Percentiles rank a stretch among this genome's conserved stretches.
Evolutionary conservation across 2,888 invertebrate genomes (phyloP).

Genomic region (Adela reaumurella): DNA sequence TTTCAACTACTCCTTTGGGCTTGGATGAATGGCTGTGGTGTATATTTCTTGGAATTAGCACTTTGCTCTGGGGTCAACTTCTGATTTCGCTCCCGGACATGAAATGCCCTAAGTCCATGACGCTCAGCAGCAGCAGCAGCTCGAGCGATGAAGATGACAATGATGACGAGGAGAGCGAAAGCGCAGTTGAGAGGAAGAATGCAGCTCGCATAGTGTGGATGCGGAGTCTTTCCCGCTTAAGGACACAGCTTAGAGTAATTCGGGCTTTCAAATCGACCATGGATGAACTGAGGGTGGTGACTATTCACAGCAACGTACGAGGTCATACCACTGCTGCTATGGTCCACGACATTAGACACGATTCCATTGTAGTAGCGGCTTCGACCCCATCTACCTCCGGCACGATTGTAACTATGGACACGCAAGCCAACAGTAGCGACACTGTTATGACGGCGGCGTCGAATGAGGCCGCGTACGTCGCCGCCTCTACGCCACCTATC

Average conservation of each 20-base stretch:
- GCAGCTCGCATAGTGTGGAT: constrained; percentile 95
- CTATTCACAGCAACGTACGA: too few species aligned
- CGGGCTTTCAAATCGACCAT: constrained; percentile 92
- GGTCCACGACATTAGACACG: too few species aligned
- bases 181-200: constrained; percentile 68
- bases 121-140: constrained; percentile 66
- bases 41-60: constrained; percentile 76
- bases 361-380: too few species aligned
- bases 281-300: constrained; percentile 61
- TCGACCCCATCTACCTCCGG: too few species aligned
- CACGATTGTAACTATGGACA: too few species aligned
- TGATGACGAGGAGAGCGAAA: constrained; percentile 68
- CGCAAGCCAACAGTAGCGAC: too few species aligned
- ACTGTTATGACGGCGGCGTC: too few species aligned
- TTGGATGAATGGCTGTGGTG: constrained; percentile 86
- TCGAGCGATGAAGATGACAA: constrained; percentile 67
- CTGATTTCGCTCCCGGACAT: constrained; percentile 78
- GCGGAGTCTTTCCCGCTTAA: constrained; percentile 82
- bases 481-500: too few species aligned
- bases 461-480: too few species aligned
- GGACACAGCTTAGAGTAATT: constrained; percentile 92
- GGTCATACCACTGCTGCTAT: too few species aligned
- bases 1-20: constrained; percentile 70
- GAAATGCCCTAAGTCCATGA: constrained; percentile 70
- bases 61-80: constrained; percentile 79